Base-by-base conservation (phyloP, 2,797 vertebrate genomes). In the Silurus aristotelis region DNA sequence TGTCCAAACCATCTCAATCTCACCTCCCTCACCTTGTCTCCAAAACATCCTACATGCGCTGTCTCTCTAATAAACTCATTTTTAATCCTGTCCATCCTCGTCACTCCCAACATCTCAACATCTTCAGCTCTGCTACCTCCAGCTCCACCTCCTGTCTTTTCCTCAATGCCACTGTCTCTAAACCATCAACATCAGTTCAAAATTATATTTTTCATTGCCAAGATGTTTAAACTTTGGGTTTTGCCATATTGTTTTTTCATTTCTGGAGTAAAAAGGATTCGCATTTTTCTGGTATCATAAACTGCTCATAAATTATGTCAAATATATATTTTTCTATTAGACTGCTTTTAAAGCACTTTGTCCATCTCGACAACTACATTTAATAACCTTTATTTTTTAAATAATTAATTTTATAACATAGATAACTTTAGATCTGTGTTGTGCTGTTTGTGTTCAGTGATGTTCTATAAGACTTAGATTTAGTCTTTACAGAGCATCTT, bases 241-340 rank as follows among this genome's bases (percentile, higher is more conserved):
- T 75, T 55, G 2, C 6, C 22, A 70, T 72, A n/a, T 52, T 56
- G 19, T 56, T 15, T 27, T 46, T 60, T 13, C 38, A 15, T 43
- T 43, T 61, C 2, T 60, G 14, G 38, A 78, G 60, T 78, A 38
- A 78, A 13, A 20, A 38, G 27, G 19, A 38, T 61, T 78, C 22
- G 2, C 27, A 60, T 78, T 60, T 38, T 38, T 48, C 56, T 60
- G 56, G 12, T 60, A 19, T 77, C 56, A 60, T 60, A 48, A 72
- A 48, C 14, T 14, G 43, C n/a, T 73, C 46, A 25, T n/a, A 14
- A 61, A 43, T 61, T 8, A 43, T 78, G 31, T 43, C 13, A 61
- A 63, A 78, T 61, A 61, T 78, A 78, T 78, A 61, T 61, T 78
- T 78, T 78, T 61, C 12, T 78, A 63, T 78, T 61, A 63, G 55